Percentiles rank a stretch among this genome's conserved stretches.
phyloP scores from a whole-genome alignment of 2,888 invertebrate species.

The Colletes collaris region DNA sequence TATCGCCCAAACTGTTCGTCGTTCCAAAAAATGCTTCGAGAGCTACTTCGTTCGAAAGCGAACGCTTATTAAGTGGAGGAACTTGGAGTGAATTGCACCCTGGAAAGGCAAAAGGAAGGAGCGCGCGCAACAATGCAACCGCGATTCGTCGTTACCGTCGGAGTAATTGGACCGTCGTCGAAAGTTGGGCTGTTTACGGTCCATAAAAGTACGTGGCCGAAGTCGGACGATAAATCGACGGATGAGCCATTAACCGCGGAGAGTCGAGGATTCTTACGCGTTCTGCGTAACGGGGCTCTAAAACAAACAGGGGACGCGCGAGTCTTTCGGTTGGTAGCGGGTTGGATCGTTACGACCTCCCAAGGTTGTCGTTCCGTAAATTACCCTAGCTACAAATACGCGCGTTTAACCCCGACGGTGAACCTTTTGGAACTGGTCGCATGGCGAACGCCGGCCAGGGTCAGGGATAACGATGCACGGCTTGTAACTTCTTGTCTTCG shows the following conservation, averaged over 20 bases:
- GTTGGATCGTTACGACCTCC: conserved; percentile 53
- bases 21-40: too few relatives aligned
- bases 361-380: conserved; percentile 70
- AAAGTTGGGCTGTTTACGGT: conserved; percentile 75
- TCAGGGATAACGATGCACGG: conserved; percentile 62
- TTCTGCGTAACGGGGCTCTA: conserved; percentile 58
- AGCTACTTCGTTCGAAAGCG: neutral
- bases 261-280: conserved; percentile 63
- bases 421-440: conserved; percentile 35
- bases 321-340: neutral
- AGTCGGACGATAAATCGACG: conserved; percentile 72
- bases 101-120: neutral
- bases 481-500: conserved; percentile 54
- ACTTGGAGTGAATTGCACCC: neutral
- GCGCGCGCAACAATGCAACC: conserved; percentile 53
- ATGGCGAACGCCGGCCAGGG: conserved; percentile 44
- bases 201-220: conserved; percentile 72
- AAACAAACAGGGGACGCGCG: conserved; percentile 70
- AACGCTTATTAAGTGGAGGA: conserved; percentile 3
- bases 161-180: conserved; percentile 73
- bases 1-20: too few relatives aligned
- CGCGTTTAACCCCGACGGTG: conserved; percentile 53
- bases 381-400: conserved; percentile 68
- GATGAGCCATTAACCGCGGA: conserved; percentile 73
- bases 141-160: conserved; percentile 61